These are phyloP conservation scores for Phallusia fumigata DNA, from an alignment of 23 tunicate species.

Conservation along the genomic window DNA sequence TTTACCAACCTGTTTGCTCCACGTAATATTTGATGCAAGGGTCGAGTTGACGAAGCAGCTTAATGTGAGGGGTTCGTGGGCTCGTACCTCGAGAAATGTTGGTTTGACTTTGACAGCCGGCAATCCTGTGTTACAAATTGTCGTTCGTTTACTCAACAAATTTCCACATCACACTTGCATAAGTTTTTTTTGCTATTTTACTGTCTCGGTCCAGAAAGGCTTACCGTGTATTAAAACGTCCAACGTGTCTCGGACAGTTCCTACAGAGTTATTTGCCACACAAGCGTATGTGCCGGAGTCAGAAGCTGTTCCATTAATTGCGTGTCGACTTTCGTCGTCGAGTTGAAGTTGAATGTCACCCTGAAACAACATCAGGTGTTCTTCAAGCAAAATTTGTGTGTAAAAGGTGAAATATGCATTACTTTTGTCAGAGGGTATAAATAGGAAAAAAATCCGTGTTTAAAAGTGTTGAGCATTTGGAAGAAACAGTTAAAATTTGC, in stretches of 20 bases:
- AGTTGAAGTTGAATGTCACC: background rate
- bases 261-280: constrained; percentile 54
- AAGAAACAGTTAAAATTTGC: too few relatives aligned
- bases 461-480: too few relatives aligned
- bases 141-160: too few relatives aligned
- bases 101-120: constrained; percentile 9
- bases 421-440: too few relatives aligned
- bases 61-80: constrained; percentile 48
- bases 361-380: background rate
- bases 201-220: background rate
- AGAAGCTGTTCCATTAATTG: constrained; percentile 20
- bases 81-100: constrained; percentile 19
- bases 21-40: constrained; percentile 48
- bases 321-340: background rate
- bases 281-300: constrained; percentile 65
- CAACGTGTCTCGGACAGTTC: constrained; percentile 20
- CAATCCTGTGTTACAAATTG: background rate
- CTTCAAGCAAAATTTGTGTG: too few relatives aligned
- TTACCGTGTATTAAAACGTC: constrained; percentile 42
- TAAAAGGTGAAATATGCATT: too few relatives aligned
- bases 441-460: too few relatives aligned
- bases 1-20: constrained; percentile 49
- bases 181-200: too few relatives aligned
- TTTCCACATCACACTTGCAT: too few relatives aligned
- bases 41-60: constrained; percentile 40